Evolutionary conservation across 2,113 vertebrate genomes (phyloP).

Genomic region (Dendropsophus ebraccatus): DNA sequence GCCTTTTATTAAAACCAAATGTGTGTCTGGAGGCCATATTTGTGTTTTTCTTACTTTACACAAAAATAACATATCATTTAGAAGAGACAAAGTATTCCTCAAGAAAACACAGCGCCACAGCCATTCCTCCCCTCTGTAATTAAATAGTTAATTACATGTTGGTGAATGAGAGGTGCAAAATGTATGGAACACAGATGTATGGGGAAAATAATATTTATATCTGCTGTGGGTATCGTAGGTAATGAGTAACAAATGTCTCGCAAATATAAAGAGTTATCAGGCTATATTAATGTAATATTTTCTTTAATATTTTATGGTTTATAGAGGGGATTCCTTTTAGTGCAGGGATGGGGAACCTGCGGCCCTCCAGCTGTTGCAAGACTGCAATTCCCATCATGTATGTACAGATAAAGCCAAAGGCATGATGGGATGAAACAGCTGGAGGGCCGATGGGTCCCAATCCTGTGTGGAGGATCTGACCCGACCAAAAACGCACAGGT

Average conservation of each 20-base stretch:
- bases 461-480: no score
- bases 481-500: no score
- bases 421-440: no score
- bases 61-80: slow-evolving; percentile 8
- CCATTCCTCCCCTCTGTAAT: neutral
- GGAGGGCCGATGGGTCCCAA: no score
- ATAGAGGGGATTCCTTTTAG: neutral
- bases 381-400: no score
- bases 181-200: neutral
- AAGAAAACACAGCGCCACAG: neutral
- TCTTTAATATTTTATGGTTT: no score
- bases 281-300: no score
- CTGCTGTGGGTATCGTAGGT: neutral
- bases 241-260: no score
- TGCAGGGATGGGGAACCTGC: no score
- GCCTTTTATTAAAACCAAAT: slow-evolving; percentile 75
- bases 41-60: slow-evolving; percentile 22
- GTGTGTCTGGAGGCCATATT: slow-evolving; percentile 57
- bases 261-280: no score
- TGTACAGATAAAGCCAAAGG: no score
- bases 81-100: neutral
- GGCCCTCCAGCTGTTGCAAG: no score
- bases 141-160: slow-evolving; percentile 5
- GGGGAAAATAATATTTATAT: neutral
- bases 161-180: neutral